Evolutionary conservation across 2,113 vertebrate species (phyloP), one percentile per base, ranked within the genome.

Genomic region (Pollimyrus isidori): DNA sequence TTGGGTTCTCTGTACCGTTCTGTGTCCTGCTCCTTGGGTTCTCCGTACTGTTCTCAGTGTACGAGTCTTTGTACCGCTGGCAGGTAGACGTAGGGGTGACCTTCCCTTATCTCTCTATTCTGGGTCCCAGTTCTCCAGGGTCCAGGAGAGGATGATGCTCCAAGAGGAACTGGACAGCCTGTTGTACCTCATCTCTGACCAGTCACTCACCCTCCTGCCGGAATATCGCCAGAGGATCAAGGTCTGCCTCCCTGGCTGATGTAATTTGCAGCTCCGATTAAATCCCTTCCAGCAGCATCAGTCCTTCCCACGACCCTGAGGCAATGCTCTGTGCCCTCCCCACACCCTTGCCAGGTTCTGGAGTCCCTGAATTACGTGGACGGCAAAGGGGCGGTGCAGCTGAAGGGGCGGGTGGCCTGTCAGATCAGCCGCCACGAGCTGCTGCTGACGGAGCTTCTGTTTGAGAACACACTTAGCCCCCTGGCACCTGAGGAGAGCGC

Each of bases 391-490:
- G 97, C 97, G 0, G 97, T 98, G 93, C 97, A 97, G 95, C 95
- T 98, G 89, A 97, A 98, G 5, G 97, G 97, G 21, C 94, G 97
- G 0, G 97, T 98, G 86, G 97, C 97, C 0, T 97, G 97, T 91
- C 97, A 97, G 94, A 97, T 98, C 94, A 97, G 96, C 93, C 97
- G 96, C 93, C 97, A 98, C 0, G 97, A 98, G 93, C 93, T 98
- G 76, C 95, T 98, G 46, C 96, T 98, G 46, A 98, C 97, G 0
- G 97, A 98, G 94, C 96, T 98, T 92, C 96, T 98, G 91, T 96
- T 98, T 1, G 97, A 98, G 92, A 97, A 97, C 0, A 96, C 95
- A 0, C 94, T 98, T 91, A 98, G 97, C 1, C 92, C 96, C 3
- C 93, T 98, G 92, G 96, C 95, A 7, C 97, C 97, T 0, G 97